Percentiles rank a stretch among this genome's conserved stretches.
These are phyloP conservation scores for Nipponacmea schrenckii DNA, from an alignment of 2,888 invertebrate genomes.

Conservation along the genomic window DNA sequence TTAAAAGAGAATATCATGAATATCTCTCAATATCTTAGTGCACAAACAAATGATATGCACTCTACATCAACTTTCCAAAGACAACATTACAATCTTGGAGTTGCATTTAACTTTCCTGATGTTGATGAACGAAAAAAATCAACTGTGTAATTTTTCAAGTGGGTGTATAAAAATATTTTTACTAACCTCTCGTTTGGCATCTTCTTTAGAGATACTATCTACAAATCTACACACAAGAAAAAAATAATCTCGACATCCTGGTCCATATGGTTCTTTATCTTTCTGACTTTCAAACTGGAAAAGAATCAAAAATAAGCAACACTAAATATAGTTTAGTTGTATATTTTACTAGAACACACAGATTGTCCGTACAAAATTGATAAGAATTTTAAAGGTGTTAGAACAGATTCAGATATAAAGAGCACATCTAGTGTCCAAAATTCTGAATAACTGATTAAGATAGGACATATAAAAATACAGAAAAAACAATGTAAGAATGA, in stretches of 20 bases:
- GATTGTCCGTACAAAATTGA: background rate
- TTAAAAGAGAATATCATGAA: no score
- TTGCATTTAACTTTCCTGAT: no score
- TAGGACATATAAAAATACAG: background rate
- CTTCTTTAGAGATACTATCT: conserved; percentile 76
- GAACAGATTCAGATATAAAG: no score
- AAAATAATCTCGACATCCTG: conserved; percentile 93
- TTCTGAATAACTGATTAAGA: background rate
- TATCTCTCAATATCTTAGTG: no score
- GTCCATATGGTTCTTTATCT: conserved; percentile 86
- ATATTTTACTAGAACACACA: no score
- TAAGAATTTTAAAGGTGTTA: background rate
- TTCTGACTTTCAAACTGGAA: conserved; percentile 52
- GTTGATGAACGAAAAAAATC: no score
- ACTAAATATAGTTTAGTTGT: no score
- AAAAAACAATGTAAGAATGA: background rate
- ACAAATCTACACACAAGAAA: conserved; percentile 90
- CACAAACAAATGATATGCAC: no score
- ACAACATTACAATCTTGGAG: no score
- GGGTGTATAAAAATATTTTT: background rate
- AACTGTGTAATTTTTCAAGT: no score
- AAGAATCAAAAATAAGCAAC: background rate
- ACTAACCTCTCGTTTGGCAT: conserved; percentile 63
- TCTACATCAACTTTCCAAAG: no score
- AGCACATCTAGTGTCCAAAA: no score